A percentile compares a stretch with the other conserved stretches of the same genome.
These are phyloP conservation scores for Onychomys torridus DNA, from an alignment of 2,797 vertebrate genomes.

Conservation along the genomic window DNA sequence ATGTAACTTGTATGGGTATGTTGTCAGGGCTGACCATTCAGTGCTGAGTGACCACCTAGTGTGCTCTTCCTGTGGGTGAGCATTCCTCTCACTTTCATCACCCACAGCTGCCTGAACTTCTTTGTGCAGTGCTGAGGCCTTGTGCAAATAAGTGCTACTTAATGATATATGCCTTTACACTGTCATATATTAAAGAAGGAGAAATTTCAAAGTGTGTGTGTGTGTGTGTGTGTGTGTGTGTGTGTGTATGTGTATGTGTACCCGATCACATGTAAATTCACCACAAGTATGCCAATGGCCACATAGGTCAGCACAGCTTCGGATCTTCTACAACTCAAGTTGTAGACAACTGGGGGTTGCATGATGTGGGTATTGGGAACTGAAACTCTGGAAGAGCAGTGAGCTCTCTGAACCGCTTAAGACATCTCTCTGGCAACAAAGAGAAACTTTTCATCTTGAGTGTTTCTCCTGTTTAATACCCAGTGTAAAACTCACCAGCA, in stretches of 20 bases:
- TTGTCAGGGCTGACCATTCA: neutral
- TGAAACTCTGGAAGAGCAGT: neutral
- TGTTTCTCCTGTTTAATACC: constrained; percentile 21
- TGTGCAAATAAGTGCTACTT: neutral
- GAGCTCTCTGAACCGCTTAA: neutral
- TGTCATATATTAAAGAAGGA: neutral
- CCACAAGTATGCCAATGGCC: neutral
- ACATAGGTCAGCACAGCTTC: neutral
- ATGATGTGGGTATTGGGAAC: too few relatives aligned
- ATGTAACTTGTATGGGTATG: neutral
- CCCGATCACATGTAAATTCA: neutral
- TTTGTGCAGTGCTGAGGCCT: too few relatives aligned
- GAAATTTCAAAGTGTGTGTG: neutral
- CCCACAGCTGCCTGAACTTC: neutral
- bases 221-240: too few relatives aligned
- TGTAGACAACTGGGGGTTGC: neutral
- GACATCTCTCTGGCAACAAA: neutral
- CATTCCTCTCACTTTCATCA: neutral
- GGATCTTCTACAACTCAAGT: too few relatives aligned
- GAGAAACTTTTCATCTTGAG: neutral
- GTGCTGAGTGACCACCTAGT: neutral
- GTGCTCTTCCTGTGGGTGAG: neutral
- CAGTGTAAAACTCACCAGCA: neutral
- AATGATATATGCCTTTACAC: neutral
- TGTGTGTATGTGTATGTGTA: too few relatives aligned